Evolutionary conservation across 2,888 invertebrate species (phyloP).

Genomic region (Epicampocera succincta): DNA sequence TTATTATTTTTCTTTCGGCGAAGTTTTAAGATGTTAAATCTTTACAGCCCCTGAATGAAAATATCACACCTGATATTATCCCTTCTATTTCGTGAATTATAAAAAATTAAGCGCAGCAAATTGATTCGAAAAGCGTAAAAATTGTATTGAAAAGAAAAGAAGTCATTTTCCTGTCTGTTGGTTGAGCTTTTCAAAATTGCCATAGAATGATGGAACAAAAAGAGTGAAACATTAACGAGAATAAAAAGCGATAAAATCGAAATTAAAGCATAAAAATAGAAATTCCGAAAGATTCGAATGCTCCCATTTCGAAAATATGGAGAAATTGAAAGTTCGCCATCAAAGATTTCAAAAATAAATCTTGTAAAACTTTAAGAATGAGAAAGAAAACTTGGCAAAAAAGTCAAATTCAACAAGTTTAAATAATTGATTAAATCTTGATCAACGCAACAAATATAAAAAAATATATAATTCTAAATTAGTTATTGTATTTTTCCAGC

Average conservation of each 20-base stretch:
- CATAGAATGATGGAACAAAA: constrained; percentile 21
- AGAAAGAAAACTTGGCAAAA: no score
- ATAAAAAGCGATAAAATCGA: not conserved
- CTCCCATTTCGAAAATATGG: no score
- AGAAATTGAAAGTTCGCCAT: no score
- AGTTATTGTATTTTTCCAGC: no score
- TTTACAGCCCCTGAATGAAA: constrained; percentile 3
- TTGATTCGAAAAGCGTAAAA: constrained; percentile 21
- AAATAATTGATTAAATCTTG: no score
- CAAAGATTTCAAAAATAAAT: no score
- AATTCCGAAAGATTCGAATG: no score
- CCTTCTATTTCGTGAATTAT: constrained; percentile 3
- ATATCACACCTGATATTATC: constrained; percentile 49
- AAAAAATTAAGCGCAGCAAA: constrained; percentile 34
- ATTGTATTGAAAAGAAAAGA: constrained; percentile 26
- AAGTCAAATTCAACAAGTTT: no score
- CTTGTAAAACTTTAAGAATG: no score
- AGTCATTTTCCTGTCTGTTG: constrained; percentile 7
- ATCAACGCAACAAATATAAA: no score
- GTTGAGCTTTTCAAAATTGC: not conserved
- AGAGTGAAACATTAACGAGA: not conserved
- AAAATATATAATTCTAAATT: no score
- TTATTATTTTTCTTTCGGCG: not conserved
- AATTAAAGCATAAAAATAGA: not conserved
- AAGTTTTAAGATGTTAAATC: constrained; percentile 15